These are phyloP conservation scores for Akabosia matsudoensis DNA, from an alignment of 1,140 invertebrate species.

Conservation along the genomic window DNA sequence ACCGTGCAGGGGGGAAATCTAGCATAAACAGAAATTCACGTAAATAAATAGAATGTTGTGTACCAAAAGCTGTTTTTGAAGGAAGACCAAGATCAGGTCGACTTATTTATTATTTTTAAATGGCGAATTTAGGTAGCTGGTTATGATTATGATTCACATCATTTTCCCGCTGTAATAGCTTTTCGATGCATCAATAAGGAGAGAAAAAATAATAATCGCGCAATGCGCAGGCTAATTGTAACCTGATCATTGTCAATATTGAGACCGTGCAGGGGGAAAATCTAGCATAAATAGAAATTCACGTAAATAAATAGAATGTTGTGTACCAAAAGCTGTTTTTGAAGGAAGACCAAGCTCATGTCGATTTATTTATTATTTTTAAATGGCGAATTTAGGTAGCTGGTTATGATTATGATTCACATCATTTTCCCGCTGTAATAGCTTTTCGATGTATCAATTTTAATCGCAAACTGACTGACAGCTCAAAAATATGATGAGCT, in stretches of 20 bases:
- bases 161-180: background rate
- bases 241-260: background rate
- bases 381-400: background rate
- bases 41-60: no score
- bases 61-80: no score
- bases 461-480: background rate
- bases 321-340: no score
- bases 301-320: no score
- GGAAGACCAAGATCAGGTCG: no score
- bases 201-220: no score
- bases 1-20: no score
- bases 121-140: background rate
- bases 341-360: no score
- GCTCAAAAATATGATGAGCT: background rate
- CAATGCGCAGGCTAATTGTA: conserved; percentile 4
- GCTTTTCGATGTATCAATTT: background rate
- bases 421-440: background rate
- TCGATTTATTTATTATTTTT: background rate
- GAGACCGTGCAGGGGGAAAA: no score
- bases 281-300: no score
- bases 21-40: no score
- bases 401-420: background rate
- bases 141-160: background rate
- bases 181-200: background rate
- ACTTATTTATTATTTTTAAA: background rate